phyloP scores from a whole-genome alignment of 2,113 vertebrate species.

The Festucalex cinctus region DNA sequence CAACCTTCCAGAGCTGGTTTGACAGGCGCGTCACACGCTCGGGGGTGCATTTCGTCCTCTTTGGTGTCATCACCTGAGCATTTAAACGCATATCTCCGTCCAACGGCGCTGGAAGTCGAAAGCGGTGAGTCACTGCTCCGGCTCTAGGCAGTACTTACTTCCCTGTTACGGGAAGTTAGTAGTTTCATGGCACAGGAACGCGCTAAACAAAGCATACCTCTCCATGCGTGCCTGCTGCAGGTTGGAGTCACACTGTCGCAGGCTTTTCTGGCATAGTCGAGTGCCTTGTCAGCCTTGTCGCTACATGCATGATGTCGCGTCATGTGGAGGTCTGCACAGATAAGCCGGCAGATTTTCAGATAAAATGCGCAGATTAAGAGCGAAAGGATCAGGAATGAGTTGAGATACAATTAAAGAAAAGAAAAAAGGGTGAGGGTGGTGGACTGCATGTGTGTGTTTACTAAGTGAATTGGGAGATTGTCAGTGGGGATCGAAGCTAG shows the following conservation, averaged over 20 bases:
- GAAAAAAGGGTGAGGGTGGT: background rate
- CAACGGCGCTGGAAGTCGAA: conserved; percentile 48
- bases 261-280: conserved; percentile 23
- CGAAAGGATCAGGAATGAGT: conserved; percentile 24
- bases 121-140: conserved; percentile 60
- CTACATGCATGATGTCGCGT: conserved; percentile 33
- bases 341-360: conserved; percentile 57
- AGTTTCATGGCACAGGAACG: conserved; percentile 63
- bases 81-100: conserved; percentile 34
- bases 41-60: conserved; percentile 16
- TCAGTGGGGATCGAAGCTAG: conserved; percentile 42
- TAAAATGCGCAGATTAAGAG: conserved; percentile 54
- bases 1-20: background rate
- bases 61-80: conserved; percentile 47
- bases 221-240: conserved; percentile 11
- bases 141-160: conserved; percentile 44
- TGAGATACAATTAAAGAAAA: background rate
- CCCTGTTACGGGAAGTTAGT: conserved; percentile 58
- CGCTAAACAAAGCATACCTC: conserved; percentile 59
- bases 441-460: background rate
- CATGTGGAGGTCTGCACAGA: conserved; percentile 35
- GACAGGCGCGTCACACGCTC: conserved; percentile 10
- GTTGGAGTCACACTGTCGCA: conserved; percentile 40
- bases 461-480: background rate
- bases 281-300: conserved; percentile 17